Base-by-base conservation (phyloP, 2,113 vertebrate genomes). In the Centropus unirufus region DNA sequence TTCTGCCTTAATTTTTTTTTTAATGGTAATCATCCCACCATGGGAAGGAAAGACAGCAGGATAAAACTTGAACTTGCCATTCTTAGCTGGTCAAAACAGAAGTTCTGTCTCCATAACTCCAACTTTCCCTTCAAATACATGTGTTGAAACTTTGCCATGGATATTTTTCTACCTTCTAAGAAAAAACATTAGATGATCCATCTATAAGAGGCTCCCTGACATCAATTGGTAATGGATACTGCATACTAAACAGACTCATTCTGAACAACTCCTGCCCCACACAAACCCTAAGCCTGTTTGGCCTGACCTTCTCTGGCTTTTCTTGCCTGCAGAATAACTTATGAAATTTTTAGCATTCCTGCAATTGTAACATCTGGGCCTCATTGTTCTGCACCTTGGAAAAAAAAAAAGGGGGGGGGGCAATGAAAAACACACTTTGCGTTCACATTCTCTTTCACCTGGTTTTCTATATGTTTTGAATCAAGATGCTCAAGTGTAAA, bases 301-400 rank as follows among this genome's bases (percentile, higher is more conserved):
- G 66, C 75, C 90, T 29, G 92, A 93, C 96, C 96, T 96, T 88
- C 69, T 63, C 55, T 82, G 94, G 63, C 94, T 93, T 96, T 90
- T 91, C 88, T 84, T 85, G 90, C 83, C 93, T 97, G 91, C 4
- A 34, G 83, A 97, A 92, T 97, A 89, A 96, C 91, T 97, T 64
- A 96, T 15, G 87, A 92, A 86, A 97, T 97, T 98, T 97, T 96
- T 97, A 66, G 73, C 96, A 96, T 97, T 96, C 97, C 93, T 95
- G 27, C 62, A 52, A 46, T 73, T 44, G 66, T 80, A 83, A 92
- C 98, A 97, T 97, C 97, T 98, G 97, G 90, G 93, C 91, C 96
- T 90, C 34, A 58, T 72, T 96, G 95, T 94, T 86, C 83, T 44
- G 21, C 64, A 79, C 66, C 70, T 83, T 89, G 72, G 97, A 90